These are phyloP conservation scores for Perizoma affinitatum DNA, from an alignment of 2,888 invertebrate species.

Conservation along the genomic window DNA sequence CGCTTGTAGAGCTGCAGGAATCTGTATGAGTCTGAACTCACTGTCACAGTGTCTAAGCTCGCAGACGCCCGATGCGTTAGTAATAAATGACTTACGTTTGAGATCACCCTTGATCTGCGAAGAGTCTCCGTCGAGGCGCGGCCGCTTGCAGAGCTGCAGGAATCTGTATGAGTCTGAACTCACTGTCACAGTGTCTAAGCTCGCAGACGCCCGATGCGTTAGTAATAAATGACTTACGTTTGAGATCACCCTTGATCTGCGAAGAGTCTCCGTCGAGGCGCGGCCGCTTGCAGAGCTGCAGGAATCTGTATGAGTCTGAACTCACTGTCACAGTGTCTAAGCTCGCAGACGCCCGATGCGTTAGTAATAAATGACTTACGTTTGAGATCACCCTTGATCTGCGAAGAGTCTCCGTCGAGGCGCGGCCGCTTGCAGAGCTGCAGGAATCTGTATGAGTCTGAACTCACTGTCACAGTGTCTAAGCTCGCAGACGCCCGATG, in stretches of 20 bases:
- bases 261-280: slow-evolving; percentile 87
- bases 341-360: no score
- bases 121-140: no score
- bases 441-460: slow-evolving; percentile 79
- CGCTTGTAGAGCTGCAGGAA: no score
- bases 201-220: no score
- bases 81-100: no score
- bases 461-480: slow-evolving; percentile 97
- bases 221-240: slow-evolving; percentile 75
- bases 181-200: no score
- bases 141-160: no score
- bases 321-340: slow-evolving; percentile 97
- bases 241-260: slow-evolving; percentile 86
- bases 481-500: slow-evolving; percentile 97
- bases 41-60: no score
- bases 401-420: slow-evolving; percentile 85
- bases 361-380: slow-evolving; percentile 66
- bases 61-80: slow-evolving; percentile 94
- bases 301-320: slow-evolving; percentile 84
- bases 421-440: slow-evolving; percentile 88
- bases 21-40: no score
- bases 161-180: no score
- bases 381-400: slow-evolving; percentile 87
- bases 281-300: slow-evolving; percentile 87
- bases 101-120: no score